These are phyloP conservation scores for Lamprotornis superbus DNA, from an alignment of 2,113 vertebrate species.

Conservation along the genomic window DNA sequence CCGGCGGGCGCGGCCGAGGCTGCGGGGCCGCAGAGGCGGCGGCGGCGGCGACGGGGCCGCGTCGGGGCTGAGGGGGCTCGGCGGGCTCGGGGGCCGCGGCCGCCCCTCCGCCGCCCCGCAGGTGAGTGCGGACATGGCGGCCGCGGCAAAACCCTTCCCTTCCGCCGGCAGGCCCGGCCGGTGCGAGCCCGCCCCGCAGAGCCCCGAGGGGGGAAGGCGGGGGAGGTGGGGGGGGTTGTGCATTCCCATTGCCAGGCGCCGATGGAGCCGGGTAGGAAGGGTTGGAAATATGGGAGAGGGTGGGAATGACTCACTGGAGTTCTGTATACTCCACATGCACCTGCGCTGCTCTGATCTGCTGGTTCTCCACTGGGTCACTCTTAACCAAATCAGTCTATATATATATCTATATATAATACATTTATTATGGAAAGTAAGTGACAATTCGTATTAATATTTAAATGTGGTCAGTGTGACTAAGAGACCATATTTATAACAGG, in stretches of 20 bases:
- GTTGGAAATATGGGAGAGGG: background rate
- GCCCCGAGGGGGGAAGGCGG: too few relatives aligned
- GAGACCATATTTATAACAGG: fast-evolving
- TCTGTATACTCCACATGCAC: background rate
- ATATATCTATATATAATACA: too few relatives aligned
- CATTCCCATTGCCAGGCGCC: fast-evolving
- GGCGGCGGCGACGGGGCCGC: background rate
- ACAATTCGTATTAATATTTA: background rate
- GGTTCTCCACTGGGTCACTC: background rate
- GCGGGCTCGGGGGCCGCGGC: background rate
- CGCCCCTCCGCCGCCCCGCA: background rate
- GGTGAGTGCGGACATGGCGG: background rate
- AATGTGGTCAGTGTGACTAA: background rate
- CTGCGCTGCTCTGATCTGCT: background rate
- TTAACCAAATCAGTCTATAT: background rate
- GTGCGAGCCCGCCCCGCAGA: background rate
- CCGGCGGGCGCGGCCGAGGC: background rate
- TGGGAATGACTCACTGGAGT: fast-evolving
- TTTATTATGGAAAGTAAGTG: background rate
- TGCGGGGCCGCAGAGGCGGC: background rate
- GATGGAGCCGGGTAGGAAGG: background rate
- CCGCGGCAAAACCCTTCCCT: background rate
- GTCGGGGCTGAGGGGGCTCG: background rate
- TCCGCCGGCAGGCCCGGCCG: background rate
- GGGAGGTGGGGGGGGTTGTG: background rate